Conservation (phyloP, 2,113 vertebrate genomes). For the Bothrops jararaca region DNA sequence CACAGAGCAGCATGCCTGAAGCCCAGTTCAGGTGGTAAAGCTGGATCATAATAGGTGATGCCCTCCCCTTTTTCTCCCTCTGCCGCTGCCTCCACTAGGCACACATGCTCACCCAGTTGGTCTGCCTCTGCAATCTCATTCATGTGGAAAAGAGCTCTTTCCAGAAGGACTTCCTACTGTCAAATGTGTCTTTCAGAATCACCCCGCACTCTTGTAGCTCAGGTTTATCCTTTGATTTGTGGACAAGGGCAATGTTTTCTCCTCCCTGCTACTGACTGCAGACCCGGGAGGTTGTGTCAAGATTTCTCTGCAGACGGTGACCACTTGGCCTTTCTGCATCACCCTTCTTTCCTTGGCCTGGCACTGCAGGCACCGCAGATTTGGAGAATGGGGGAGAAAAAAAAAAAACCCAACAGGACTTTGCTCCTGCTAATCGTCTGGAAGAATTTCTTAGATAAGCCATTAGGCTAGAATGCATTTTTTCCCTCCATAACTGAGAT, state of each 20-base stretch:
- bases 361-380: conserved; percentile 8
- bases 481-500: neutral
- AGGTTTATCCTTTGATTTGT: conserved; percentile 13
- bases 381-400: neutral
- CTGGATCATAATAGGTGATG: neutral
- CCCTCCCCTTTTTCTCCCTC: neutral
- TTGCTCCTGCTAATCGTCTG: conserved; percentile 5
- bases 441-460: neutral
- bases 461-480: neutral
- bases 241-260: neutral
- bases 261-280: neutral
- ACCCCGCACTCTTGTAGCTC: neutral
- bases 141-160: neutral
- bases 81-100: neutral
- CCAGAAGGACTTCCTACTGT: neutral
- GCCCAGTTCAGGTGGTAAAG: neutral
- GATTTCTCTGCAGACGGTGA: conserved; percentile 13
- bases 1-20: neutral
- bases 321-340: conserved; percentile 18
- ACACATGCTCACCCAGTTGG: neutral
- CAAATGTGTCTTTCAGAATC: neutral
- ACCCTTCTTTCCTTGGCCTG: neutral
- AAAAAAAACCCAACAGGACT: neutral
- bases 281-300: neutral
- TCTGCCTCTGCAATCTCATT: neutral